A percentile compares a stretch with the other conserved stretches of the same genome.
Evolutionary conservation across 2,888 invertebrate genomes (phyloP).

Genomic region (Clepsis dumicolana): DNA sequence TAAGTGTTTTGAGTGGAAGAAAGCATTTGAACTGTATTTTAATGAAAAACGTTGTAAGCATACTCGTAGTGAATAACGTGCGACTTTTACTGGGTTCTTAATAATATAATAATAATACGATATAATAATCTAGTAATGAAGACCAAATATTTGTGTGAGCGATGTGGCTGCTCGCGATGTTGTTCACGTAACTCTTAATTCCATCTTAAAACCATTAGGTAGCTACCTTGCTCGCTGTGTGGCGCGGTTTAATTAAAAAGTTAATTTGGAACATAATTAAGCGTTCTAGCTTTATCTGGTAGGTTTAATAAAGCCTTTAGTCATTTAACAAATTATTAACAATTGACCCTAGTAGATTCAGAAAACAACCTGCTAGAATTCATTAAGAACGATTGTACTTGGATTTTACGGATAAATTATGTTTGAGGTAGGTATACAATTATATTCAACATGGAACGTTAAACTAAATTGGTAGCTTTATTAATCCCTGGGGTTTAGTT

Average conservation of each 20-base stretch:
- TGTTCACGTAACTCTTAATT: slow-evolving; percentile 27
- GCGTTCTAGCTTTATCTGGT: slow-evolving; percentile 32
- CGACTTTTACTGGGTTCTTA: too few relatives aligned
- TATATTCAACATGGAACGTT: neutral
- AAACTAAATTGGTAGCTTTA: slow-evolving; percentile 1
- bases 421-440: neutral
- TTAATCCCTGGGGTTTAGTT: slow-evolving; percentile 6
- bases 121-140: neutral
- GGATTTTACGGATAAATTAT: neutral
- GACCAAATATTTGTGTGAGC: neutral
- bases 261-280: slow-evolving; percentile 44
- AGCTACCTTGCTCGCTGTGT: slow-evolving; percentile 20
- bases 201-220: slow-evolving; percentile 25
- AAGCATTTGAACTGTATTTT: too few relatives aligned
- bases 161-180: neutral
- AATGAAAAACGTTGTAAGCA: too few relatives aligned
- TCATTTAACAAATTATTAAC: slow-evolving; percentile 20
- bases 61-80: too few relatives aligned
- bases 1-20: too few relatives aligned
- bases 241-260: slow-evolving; percentile 40
- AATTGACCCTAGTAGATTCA: neutral
- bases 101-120: too few relatives aligned
- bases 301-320: slow-evolving; percentile 26
- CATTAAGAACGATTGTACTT: neutral
- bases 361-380: neutral